Evolutionary conservation across 1,140 invertebrate genomes (phyloP), one percentile per base, ranked within the genome.

Genomic region (Bathynomus jamesi): DNA sequence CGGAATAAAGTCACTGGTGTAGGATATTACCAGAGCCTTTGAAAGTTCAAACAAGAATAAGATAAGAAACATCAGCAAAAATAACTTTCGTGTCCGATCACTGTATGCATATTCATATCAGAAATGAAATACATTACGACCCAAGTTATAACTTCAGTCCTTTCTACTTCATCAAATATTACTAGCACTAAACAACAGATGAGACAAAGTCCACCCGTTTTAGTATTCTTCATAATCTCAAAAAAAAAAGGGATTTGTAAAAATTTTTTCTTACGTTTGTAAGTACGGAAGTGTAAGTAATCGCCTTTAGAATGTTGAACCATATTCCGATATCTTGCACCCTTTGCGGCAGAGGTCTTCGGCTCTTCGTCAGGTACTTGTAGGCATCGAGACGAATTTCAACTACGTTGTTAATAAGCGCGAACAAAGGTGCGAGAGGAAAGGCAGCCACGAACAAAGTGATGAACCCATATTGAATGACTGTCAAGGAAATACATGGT

Each of bases 321-420:
- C 93, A 95, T 24, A 94, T 92, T 17, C 95, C 95, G 75, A 97
- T 97, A 82, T 95, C 91, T 78, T 94, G 90, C 0, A 93, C 90
- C 63, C 92, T 84, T 80, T 95, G 91, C 0, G 93, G 91, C 21
- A 96, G 80, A 0, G 95, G 94, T 53, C 95, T 84, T 69, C 94
- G 81, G 0, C 93, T 88, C 79, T 94, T 91, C 0, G 90, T 92
- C 0, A 94, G 89, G 89, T 93, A 93, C 83, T 95, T 95, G 82
- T 94, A 95, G 0, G 92, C 93, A 79, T 95, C 93, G 76, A 95
- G 79, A 17, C 93, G 84, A 71, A 95, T 95, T 80, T 95, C 93
- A 0, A 91, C 90, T 27, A 95, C 89, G 78, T 96, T 95, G 78
- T 95, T 95, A 0, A 95, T 82, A 2, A 95, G 82, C 0, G 93